Evolutionary conservation across 2,113 vertebrate genomes (phyloP).

Genomic region (Tauraco erythrolophus): DNA sequence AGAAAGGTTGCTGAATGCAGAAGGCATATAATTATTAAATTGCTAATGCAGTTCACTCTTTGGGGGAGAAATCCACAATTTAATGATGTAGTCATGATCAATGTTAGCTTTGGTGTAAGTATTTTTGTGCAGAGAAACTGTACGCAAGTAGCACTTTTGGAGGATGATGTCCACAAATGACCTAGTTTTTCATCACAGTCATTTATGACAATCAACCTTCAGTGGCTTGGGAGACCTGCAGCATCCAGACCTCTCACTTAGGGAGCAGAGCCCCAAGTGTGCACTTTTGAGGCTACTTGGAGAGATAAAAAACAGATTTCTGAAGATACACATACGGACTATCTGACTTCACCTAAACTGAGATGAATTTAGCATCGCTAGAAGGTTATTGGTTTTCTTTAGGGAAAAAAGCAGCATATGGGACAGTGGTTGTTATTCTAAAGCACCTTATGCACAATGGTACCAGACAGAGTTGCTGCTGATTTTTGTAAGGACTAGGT

Average conservation of each 20-base stretch:
- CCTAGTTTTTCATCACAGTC: neutral
- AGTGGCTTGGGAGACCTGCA: neutral
- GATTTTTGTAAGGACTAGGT: neutral
- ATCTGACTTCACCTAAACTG: neutral
- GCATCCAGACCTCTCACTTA: neutral
- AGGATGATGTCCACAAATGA: neutral
- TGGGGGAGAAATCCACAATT: neutral
- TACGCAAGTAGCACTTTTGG: neutral
- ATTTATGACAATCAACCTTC: neutral
- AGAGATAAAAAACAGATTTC: constrained; percentile 28
- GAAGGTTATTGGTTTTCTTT: neutral
- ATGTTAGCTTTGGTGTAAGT: neutral
- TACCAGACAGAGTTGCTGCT: neutral
- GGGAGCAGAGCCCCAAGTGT: neutral
- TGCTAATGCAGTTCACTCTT: neutral
- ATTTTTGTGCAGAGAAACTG: neutral
- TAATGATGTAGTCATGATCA: neutral
- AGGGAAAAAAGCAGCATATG: constrained; percentile 3
- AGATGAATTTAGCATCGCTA: constrained; percentile 19
- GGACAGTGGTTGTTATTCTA: constrained; percentile 5
- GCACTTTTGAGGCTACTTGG: neutral
- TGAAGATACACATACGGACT: neutral
- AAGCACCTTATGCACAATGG: neutral
- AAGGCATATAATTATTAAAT: neutral
- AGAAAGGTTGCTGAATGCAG: neutral